Conservation (phyloP, 2,888 invertebrate genomes). For the Glyphotaelius pellucidus region DNA sequence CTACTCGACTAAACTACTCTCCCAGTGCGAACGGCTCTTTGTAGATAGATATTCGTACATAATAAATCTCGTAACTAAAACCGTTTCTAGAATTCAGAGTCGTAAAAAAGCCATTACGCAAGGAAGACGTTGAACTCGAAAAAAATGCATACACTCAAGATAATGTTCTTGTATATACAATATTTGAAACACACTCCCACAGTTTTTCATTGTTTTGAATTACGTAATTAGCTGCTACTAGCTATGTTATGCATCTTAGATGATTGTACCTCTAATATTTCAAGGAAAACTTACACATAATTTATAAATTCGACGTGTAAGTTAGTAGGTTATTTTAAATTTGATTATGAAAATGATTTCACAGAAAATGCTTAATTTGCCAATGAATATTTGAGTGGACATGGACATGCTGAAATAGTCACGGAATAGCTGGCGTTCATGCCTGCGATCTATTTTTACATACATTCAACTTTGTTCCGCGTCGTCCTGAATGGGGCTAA, state of each 20-base stretch:
- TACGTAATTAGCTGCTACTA: background rate
- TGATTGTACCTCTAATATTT: background rate
- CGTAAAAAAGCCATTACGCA: background rate
- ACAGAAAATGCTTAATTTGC: background rate
- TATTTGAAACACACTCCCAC: background rate
- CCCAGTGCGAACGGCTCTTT: too few species aligned
- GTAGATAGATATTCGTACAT: too few species aligned
- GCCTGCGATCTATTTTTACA: conserved; percentile 8
- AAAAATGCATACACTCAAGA: background rate
- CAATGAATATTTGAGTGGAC: background rate
- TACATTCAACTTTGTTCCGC: conserved; percentile 6
- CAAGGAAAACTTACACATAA: background rate
- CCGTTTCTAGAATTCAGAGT: background rate
- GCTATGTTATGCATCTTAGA: background rate
- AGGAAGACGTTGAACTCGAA: background rate
- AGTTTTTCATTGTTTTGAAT: background rate
- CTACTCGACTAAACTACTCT: too few species aligned
- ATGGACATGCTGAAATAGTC: background rate
- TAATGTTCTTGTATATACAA: background rate
- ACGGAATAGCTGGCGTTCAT: background rate
- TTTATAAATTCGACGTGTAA: background rate
- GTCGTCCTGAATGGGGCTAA: conserved; percentile 5
- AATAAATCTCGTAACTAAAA: too few species aligned
- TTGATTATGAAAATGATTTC: background rate
- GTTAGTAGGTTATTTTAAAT: background rate